A percentile compares a stretch with the other conserved stretches of the same genome.
Conservation (phyloP, 2,888 invertebrate species). For the Harpalus rubripes region DNA sequence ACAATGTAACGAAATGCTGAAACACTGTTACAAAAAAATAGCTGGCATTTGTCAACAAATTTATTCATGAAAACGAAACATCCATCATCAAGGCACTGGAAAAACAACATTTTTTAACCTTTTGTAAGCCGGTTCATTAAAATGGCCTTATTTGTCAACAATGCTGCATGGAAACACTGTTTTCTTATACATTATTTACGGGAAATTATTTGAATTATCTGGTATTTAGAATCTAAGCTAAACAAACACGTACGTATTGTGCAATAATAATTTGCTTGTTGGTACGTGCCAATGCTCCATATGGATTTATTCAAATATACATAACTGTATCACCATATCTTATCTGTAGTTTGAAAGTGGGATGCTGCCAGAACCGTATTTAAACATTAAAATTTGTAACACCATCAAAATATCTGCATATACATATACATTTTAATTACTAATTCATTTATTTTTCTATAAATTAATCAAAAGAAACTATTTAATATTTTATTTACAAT, state of each 20-base stretch:
- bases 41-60: not conserved
- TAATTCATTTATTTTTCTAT: too few relatives aligned
- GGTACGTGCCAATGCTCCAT: conserved; percentile 19
- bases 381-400: not conserved
- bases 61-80: not conserved
- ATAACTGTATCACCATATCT: conserved; percentile 21
- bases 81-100: not conserved
- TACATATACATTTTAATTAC: too few relatives aligned
- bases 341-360: not conserved
- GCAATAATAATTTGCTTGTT: conserved; percentile 21
- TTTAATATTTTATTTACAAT: too few relatives aligned
- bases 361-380: not conserved
- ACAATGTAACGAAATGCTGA: not conserved
- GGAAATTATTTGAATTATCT: not conserved
- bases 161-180: not conserved
- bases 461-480: too few relatives aligned
- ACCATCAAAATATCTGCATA: not conserved
- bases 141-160: not conserved
- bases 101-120: not conserved
- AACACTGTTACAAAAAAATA: not conserved
- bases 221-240: not conserved
- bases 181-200: not conserved
- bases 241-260: conserved; percentile 15
- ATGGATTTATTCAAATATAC: conserved; percentile 38
- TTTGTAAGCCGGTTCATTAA: not conserved